phyloP scores from a whole-genome alignment of 2,888 invertebrate species.

The Heliconius ismenius region DNA sequence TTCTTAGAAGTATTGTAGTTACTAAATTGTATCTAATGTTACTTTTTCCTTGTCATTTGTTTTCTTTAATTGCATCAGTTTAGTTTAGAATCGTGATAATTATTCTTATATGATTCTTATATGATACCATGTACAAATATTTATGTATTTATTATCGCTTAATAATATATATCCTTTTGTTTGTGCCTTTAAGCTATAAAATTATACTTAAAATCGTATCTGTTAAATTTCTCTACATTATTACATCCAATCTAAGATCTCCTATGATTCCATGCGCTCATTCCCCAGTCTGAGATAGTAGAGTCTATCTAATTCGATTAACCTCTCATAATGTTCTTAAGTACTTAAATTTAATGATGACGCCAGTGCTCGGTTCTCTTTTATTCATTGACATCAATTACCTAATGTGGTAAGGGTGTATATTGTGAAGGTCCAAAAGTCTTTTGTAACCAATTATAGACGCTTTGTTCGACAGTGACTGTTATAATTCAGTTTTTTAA shows the following conservation, averaged over 20 bases:
- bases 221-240: not conserved
- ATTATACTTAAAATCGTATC: not conserved
- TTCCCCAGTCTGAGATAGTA: conserved; percentile 23
- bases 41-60: not conserved
- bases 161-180: not conserved
- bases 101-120: not conserved
- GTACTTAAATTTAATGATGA: conserved; percentile 62
- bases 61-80: too few relatives aligned
- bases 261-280: conserved; percentile 2
- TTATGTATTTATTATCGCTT: not conserved
- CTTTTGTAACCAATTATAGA: conserved; percentile 21
- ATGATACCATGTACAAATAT: not conserved
- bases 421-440: conserved; percentile 19
- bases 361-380: conserved; percentile 64
- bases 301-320: conserved; percentile 68
- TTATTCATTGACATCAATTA: conserved; percentile 73
- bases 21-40: not conserved
- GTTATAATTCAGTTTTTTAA: too few relatives aligned
- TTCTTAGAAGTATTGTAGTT: not conserved
- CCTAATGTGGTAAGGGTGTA: conserved; percentile 32
- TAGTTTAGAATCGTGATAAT: too few relatives aligned
- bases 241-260: not conserved
- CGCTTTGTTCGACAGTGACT: not conserved
- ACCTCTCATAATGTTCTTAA: conserved; percentile 69
- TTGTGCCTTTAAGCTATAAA: not conserved